phyloP scores from a whole-genome alignment of 1,140 invertebrate genomes.

The Drosophila aff. region DNA sequence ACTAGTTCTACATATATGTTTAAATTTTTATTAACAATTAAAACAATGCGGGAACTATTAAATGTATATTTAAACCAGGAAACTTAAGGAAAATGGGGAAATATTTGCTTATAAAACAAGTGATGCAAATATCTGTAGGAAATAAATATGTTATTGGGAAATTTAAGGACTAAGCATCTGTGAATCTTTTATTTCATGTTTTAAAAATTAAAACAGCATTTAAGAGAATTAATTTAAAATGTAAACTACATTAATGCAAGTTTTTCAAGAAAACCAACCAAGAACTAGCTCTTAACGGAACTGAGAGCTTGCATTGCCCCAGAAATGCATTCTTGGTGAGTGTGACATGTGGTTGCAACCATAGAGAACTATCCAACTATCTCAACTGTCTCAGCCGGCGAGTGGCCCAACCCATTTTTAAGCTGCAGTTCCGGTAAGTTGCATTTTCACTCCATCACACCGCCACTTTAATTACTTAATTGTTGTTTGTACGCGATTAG shows the following conservation, averaged over 20 bases:
- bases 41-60: not conserved
- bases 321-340: constrained; percentile 37
- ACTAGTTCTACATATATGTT: constrained; percentile 23
- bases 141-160: not conserved
- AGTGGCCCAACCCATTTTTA: constrained; percentile 73
- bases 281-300: not conserved
- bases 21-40: not conserved
- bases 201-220: not conserved
- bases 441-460: constrained; percentile 68
- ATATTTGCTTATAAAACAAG: not conserved
- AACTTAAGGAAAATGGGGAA: not conserved
- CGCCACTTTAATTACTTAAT: constrained; percentile 73
- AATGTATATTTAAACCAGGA: not conserved
- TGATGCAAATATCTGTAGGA: not conserved
- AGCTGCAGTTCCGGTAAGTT: constrained; percentile 77
- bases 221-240: not conserved
- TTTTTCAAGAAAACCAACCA: not conserved
- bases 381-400: constrained; percentile 13
- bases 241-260: not conserved
- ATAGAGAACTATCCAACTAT: constrained; percentile 2
- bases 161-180: not conserved
- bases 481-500: constrained; percentile 63
- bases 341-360: constrained; percentile 24
- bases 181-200: not conserved
- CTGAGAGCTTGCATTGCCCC: constrained; percentile 16